Conservation (phyloP, 2,113 vertebrate species). For the Rhineura floridana region DNA sequence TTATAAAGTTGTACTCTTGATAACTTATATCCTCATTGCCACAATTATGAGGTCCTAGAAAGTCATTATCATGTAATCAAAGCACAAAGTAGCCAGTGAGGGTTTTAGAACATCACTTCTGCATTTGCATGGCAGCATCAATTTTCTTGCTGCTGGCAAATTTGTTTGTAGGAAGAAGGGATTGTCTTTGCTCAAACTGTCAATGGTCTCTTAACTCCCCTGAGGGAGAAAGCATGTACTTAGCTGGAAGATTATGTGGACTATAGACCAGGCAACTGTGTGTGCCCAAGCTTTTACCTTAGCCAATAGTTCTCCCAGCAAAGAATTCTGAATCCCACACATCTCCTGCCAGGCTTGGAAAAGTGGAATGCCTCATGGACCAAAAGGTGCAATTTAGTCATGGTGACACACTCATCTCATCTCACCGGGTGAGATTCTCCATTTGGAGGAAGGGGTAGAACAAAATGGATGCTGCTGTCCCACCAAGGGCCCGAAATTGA, state of each 20-base stretch:
- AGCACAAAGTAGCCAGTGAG: neutral
- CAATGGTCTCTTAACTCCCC: slow-evolving; percentile 54
- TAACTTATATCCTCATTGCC: neutral
- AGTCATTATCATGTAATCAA: neutral
- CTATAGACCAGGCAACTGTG: slow-evolving; percentile 51
- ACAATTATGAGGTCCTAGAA: neutral
- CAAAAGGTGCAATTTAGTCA: slow-evolving; percentile 51
- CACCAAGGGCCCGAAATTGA: neutral
- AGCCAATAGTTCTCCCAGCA: slow-evolving; percentile 54
- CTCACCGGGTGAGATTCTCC: slow-evolving; percentile 20
- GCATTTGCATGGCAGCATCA: neutral
- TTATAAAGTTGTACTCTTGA: no score
- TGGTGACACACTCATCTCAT: slow-evolving; percentile 25
- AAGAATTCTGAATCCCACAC: slow-evolving; percentile 59
- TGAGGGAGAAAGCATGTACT: slow-evolving; percentile 48
- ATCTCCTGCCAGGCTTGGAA: slow-evolving; percentile 55
- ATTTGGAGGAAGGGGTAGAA: neutral
- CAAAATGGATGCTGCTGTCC: slow-evolving; percentile 29
- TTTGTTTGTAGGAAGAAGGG: slow-evolving; percentile 44
- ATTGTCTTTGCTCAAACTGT: slow-evolving; percentile 53
- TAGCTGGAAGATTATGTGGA: slow-evolving; percentile 67
- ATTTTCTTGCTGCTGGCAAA: slow-evolving; percentile 51
- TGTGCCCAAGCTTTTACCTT: slow-evolving; percentile 40
- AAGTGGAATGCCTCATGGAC: slow-evolving; percentile 18
- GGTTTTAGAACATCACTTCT: neutral